Percentiles rank a stretch among this genome's conserved stretches.
Conservation (phyloP, 2,888 invertebrate species). For the Eupithecia insigniata region DNA sequence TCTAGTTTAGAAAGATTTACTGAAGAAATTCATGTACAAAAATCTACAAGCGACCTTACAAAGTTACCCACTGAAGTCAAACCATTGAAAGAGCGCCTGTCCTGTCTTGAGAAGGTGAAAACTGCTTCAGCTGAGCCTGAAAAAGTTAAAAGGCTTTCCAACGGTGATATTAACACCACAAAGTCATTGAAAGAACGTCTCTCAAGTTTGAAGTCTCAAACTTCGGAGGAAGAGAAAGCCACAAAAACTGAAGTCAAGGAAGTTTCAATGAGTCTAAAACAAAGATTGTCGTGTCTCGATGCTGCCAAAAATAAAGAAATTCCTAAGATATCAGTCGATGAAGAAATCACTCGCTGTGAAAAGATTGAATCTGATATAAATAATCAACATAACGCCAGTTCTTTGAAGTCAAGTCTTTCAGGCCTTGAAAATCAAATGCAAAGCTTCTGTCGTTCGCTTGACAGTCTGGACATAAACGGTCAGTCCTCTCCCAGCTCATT, state of each 20-base stretch:
- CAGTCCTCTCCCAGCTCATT: conserved; percentile 82
- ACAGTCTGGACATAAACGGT: conserved; percentile 86
- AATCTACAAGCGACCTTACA: conserved; percentile 75
- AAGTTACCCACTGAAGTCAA: conserved; percentile 85
- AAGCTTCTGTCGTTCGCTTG: conserved; percentile 86
- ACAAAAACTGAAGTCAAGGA: conserved; percentile 76
- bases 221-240: conserved; percentile 74
- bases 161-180: conserved; percentile 73
- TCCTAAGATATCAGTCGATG: conserved; percentile 75
- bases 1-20: conserved; percentile 88
- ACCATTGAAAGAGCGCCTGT: conserved; percentile 86
- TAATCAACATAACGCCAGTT: conserved; percentile 63
- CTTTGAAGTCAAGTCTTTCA: conserved; percentile 70
- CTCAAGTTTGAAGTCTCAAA: conserved; percentile 76
- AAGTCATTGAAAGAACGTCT: conserved; percentile 80
- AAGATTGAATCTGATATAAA: conserved; percentile 62
- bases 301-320: conserved; percentile 79
- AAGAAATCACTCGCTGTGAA: conserved; percentile 61
- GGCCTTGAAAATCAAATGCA: conserved; percentile 84
- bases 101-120: conserved; percentile 85
- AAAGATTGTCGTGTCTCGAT: conserved; percentile 80
- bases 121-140: conserved; percentile 71
- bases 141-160: conserved; percentile 75
- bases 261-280: conserved; percentile 81
- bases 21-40: conserved; percentile 80